phyloP scores from a whole-genome alignment of 2,888 invertebrate genomes.

The Idaea aversata region DNA sequence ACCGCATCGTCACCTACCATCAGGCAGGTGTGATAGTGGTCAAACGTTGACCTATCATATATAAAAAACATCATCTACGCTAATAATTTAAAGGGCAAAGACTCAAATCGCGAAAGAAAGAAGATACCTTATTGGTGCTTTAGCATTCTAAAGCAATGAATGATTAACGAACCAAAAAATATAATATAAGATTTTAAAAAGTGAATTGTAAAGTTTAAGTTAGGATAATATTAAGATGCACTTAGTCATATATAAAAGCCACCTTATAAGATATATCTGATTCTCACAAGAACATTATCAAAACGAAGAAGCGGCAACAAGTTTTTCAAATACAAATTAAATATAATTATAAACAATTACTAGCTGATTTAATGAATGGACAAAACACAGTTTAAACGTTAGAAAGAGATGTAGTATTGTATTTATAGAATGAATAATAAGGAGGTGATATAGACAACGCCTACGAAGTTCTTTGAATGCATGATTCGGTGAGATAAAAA shows the following conservation, averaged over 20 bases:
- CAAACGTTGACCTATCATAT: too few relatives aligned
- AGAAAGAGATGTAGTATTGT: slow-evolving; percentile 49
- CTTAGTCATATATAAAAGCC: background rate
- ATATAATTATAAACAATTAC: slow-evolving; percentile 77
- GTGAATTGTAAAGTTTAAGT: slow-evolving; percentile 7
- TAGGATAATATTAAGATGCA: slow-evolving; percentile 2
- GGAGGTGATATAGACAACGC: slow-evolving; percentile 65
- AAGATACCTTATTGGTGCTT: too few relatives aligned
- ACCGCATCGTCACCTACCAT: too few relatives aligned
- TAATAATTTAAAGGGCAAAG: too few relatives aligned
- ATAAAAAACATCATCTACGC: too few relatives aligned
- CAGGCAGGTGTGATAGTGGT: too few relatives aligned
- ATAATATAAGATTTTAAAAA: background rate
- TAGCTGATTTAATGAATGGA: slow-evolving; percentile 68
- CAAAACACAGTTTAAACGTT: slow-evolving; percentile 49
- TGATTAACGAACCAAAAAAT: background rate
- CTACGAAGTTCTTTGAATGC: slow-evolving; percentile 70
- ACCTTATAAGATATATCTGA: slow-evolving; percentile 58
- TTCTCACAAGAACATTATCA: slow-evolving; percentile 64
- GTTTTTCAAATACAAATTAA: slow-evolving; percentile 68
- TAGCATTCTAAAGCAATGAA: slow-evolving; percentile 47
- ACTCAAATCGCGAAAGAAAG: too few relatives aligned
- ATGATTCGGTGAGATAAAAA: slow-evolving; percentile 78
- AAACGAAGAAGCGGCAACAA: slow-evolving; percentile 57
- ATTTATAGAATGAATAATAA: slow-evolving; percentile 46